Base-by-base conservation (phyloP, 2,888 invertebrate genomes). In the Lycia hirtaria region DNA sequence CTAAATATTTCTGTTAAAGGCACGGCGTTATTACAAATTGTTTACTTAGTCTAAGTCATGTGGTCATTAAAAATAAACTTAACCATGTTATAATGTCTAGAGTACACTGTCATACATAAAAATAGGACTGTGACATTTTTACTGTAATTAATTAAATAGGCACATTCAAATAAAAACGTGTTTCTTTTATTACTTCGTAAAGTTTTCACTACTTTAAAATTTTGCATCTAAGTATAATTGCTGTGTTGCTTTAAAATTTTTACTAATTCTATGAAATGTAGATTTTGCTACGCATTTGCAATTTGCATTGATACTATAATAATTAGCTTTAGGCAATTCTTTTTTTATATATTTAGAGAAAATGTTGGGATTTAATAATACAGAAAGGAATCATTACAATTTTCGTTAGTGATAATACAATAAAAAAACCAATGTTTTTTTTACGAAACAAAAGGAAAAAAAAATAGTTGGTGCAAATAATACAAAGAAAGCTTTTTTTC, bases 311-410 rank as follows among this genome's bases (percentile, higher is more conserved):
- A 53, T 56, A 20, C 58, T 60, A 55, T 43, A 53, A 49, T 54
- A 55, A 59, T 62, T 65, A 37, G 60, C 64, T 64, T 61, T 45
- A 59, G 50, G 67, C 67, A 69, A 66, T 69, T 68, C 58, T 48
- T 55, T 60, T 52, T 40, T 7, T 33, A 12, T 32, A 32, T 7
- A 20, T 32, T 56, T 28, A 26, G 49, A 44, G 22, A 17, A 49
- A 30, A 30, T 49, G 12, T 37, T n/a, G 0, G 7, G 14, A 43
- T 28, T 43, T n/a, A 0, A 4, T 38, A 3, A 10, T 15, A 33
- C 5, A 33, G 17, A 33, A 14, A 10, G 15, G 9, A n/a, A n/a
- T n/a, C n/a, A n/a, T n/a, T n/a, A n/a, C n/a, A n/a, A n/a, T n/a
- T n/a, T n/a, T n/a, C n/a, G n/a, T n/a, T n/a, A n/a, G n/a, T n/a